Conservation (phyloP, 1,140 invertebrate genomes). For the Drosophila repleta region DNA sequence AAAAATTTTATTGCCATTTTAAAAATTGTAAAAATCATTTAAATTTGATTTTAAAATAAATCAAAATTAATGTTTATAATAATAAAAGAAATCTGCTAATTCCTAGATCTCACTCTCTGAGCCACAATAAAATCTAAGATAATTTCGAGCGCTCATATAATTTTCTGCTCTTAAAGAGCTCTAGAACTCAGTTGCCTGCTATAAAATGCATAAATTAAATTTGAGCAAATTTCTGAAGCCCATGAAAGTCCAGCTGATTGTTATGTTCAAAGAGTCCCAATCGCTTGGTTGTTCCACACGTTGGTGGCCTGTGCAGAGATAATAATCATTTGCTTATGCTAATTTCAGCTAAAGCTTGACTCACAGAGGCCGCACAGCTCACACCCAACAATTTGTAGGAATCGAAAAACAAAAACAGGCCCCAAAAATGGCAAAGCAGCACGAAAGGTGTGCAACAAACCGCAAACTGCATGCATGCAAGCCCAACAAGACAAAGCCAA, state of each 20-base stretch:
- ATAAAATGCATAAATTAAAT: too few species aligned
- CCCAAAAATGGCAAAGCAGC: slow-evolving; percentile 13
- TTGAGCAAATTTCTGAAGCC: too few species aligned
- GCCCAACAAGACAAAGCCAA: slow-evolving; percentile 42
- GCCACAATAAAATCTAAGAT: too few species aligned
- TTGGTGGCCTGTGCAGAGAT: slow-evolving; percentile 26
- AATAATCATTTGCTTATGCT: slow-evolving; percentile 62
- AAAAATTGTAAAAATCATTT: too few species aligned
- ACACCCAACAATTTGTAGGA: slow-evolving; percentile 33
- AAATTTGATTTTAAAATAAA: too few species aligned
- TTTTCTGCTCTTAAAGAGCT: too few species aligned
- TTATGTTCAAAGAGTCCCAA: slow-evolving; percentile 14
- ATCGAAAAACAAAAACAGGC: slow-evolving; percentile 40
- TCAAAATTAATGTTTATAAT: too few species aligned
- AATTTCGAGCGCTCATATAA: too few species aligned
- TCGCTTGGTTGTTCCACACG: background rate
- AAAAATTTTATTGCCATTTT: too few species aligned
- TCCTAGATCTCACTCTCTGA: too few species aligned
- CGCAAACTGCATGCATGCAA: slow-evolving; percentile 54
- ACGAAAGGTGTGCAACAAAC: slow-evolving; percentile 51
- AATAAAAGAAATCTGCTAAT: too few species aligned
- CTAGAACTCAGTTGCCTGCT: too few species aligned
- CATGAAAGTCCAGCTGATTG: background rate
- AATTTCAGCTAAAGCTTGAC: slow-evolving; percentile 55
- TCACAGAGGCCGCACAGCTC: slow-evolving; percentile 38